Percentiles rank a stretch among this genome's conserved stretches.
phyloP scores from a whole-genome alignment of 2,113 vertebrate species.

The Cavia aperea region DNA sequence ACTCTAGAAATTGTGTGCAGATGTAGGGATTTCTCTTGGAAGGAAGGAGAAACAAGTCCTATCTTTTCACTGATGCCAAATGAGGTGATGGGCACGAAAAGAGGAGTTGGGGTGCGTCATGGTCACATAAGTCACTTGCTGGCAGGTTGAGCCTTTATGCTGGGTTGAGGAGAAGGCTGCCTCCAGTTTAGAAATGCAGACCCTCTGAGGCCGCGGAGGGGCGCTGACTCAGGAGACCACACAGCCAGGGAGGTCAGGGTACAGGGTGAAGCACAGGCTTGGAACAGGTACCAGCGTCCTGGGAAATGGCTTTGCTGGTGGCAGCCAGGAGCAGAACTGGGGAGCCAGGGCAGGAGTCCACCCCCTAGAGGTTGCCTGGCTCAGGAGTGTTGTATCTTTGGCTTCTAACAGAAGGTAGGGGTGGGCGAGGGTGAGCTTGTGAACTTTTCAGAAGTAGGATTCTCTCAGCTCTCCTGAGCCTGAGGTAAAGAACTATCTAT shows the following conservation, averaged over 20 bases:
- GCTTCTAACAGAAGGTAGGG: not conserved
- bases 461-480: slow-evolving; percentile 45
- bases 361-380: not conserved
- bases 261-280: accelerated
- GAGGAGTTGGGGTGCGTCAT: accelerated
- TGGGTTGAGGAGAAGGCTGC: not conserved
- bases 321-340: accelerated
- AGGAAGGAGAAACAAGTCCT: not conserved
- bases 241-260: accelerated
- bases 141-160: no score
- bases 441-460: not conserved
- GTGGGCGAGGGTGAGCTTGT: not conserved
- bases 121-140: accelerated
- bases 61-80: not conserved
- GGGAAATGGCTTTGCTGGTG: accelerated
- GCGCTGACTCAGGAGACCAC: accelerated
- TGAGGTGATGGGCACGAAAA: accelerated
- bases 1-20: not conserved
- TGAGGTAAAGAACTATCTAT: slow-evolving; percentile 56
- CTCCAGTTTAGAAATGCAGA: not conserved
- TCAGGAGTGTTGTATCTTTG: accelerated
- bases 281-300: accelerated
- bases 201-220: accelerated
- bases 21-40: not conserved
- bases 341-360: no score